Evolutionary conservation across 2,888 invertebrate species (phyloP), one percentile per base, ranked within the genome.

Genomic region (Metopia argyrocephala): DNA sequence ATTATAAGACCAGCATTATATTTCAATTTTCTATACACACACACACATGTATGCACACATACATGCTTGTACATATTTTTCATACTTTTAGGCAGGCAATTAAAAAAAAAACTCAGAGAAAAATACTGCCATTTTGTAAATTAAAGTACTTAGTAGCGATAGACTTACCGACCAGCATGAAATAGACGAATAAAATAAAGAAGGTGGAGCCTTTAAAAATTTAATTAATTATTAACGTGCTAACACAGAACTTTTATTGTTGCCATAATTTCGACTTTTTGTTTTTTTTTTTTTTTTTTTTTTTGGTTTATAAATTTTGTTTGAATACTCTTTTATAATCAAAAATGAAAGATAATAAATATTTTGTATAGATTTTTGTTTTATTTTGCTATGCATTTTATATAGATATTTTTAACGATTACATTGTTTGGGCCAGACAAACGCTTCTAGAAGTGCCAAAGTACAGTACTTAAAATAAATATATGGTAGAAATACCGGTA

Each of bases 201-300:
- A 5, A 1, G 0, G 59, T 18, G 23, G 9, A 21, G 27, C 65
- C 65, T 70, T 76, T 66, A 57, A 74, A 75, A 76, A 76, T 76
- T 69, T 74, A 81, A 81, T 81, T 81, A 81, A 78, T 81, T 78
- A 74, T 78, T 81, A 81, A 78, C 65, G 25, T 66, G 65, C 59
- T 50, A 65, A 71, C 46, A 48, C 46, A 71, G 31, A 31, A 23
- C 20, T 64, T 78, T 71, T 59, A 23, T 52, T 70, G 20, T 46
- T 75, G 15, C n/a, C 54, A 46, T 68, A 12, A 38, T 38, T 38
- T 12, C 38, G 15, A 38, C 15, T 12, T 15, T 12, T 31, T 7
- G 7, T 12, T 12, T 12, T 38, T 38, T 12, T 38, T 12, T 65
- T 59, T 75, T 75, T 56, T 59, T 6, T 31, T 9, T 5, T 31